Evolutionary conservation across 1,140 invertebrate species (phyloP).

Genomic region (Bombus affinis): DNA sequence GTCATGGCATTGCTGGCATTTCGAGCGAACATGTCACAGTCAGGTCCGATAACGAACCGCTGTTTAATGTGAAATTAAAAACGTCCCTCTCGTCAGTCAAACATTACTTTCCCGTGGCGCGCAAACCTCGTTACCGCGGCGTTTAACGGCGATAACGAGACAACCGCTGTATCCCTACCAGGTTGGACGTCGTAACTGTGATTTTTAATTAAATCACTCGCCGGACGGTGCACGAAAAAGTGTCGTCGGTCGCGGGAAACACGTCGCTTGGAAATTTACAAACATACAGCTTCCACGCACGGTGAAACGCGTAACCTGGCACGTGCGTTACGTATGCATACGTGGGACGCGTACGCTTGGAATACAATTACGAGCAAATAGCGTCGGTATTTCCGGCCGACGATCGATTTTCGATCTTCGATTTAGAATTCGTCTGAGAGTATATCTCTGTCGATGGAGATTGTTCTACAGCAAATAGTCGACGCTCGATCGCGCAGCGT

Average conservation of each 20-base stretch:
- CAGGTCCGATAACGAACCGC: not conserved
- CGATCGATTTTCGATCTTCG: slow-evolving; percentile 68
- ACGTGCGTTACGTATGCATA: not conserved
- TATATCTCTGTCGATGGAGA: slow-evolving; percentile 20
- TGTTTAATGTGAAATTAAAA: slow-evolving; percentile 49
- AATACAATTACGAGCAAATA: slow-evolving; percentile 66
- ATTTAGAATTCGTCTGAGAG: slow-evolving; percentile 57
- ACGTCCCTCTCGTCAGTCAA: slow-evolving; percentile 14
- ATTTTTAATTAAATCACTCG: slow-evolving; percentile 54
- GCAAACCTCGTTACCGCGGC: slow-evolving; percentile 19
- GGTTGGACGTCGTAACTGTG: slow-evolving; percentile 16
- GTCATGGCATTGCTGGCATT: not conserved
- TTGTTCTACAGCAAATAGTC: slow-evolving; percentile 57
- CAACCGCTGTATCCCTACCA: not conserved
- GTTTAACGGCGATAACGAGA: slow-evolving; percentile 44
- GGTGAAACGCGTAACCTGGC: too few species aligned
- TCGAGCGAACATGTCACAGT: not conserved
- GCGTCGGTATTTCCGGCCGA: slow-evolving; percentile 43
- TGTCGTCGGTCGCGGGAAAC: not conserved
- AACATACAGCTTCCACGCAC: slow-evolving; percentile 11
- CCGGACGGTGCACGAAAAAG: not conserved
- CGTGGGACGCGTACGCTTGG: not conserved
- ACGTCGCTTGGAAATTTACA: slow-evolving; percentile 45
- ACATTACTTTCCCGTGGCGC: not conserved
- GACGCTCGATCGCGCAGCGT: slow-evolving; percentile 46